A percentile compares a stretch with the other conserved stretches of the same genome.
These are phyloP conservation scores for Coleophora flavipennella DNA, from an alignment of 2,888 invertebrate species.

Conservation along the genomic window DNA sequence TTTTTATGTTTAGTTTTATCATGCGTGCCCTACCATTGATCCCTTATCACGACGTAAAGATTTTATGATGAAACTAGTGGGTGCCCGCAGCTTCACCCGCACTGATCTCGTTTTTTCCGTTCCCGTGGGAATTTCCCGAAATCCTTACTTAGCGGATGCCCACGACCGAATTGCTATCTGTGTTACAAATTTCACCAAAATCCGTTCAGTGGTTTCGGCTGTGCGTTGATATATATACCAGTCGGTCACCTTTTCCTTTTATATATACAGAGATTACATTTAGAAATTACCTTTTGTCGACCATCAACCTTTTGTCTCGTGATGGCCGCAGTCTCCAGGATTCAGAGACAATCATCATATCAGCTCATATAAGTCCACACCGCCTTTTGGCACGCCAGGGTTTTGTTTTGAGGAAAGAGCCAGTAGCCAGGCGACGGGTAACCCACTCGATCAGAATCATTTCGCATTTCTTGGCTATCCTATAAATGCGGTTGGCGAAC, in stretches of 20 bases:
- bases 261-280: background rate
- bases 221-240: too few species aligned
- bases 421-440: conserved; percentile 95
- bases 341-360: conserved; percentile 98
- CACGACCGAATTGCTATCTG: too few species aligned
- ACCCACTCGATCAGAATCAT: conserved; percentile 99
- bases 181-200: too few species aligned
- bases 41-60: background rate
- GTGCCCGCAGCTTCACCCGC: too few species aligned
- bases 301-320: conserved; percentile 95
- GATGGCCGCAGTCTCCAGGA: conserved; percentile 99
- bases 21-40: background rate
- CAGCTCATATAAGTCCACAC: conserved; percentile 92
- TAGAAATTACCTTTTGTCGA: conserved; percentile 95
- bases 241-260: too few species aligned
- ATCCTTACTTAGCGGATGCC: too few species aligned
- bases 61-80: too few species aligned
- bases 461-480: too few species aligned
- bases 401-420: conserved; percentile 94
- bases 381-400: conserved; percentile 92
- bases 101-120: too few species aligned
- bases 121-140: too few species aligned
- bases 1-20: background rate
- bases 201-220: too few species aligned
- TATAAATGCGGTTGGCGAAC: conserved; percentile 93